Conservation (phyloP, 2,797 vertebrate species). For the Scolopax rusticola region DNA sequence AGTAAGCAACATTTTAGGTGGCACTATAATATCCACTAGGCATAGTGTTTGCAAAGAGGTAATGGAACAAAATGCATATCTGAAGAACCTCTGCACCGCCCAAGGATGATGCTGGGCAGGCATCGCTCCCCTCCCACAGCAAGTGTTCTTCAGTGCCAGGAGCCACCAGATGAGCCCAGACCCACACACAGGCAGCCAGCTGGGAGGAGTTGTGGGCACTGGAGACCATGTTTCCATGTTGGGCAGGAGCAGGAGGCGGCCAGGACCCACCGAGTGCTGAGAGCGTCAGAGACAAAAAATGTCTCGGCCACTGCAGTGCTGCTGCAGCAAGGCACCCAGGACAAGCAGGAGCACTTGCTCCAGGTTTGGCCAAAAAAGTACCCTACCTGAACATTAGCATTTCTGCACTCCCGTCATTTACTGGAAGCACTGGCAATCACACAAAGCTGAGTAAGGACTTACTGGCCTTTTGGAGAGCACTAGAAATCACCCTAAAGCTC, state of each 20-base stretch:
- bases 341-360: accelerated
- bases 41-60: background rate
- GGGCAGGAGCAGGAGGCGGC: background rate
- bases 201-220: background rate
- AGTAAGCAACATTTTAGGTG: conserved; percentile 10
- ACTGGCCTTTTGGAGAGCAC: background rate
- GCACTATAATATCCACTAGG: background rate
- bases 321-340: background rate
- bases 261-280: accelerated
- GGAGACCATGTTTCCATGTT: accelerated
- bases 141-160: background rate
- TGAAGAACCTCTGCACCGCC: background rate
- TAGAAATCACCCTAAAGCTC: background rate
- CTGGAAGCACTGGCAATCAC: background rate
- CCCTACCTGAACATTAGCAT: accelerated
- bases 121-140: background rate
- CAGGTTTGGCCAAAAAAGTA: background rate
- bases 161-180: accelerated
- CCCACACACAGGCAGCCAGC: accelerated
- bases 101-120: accelerated
- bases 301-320: accelerated
- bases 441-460: background rate
- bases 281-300: accelerated
- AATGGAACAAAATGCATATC: background rate
- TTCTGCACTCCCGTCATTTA: background rate